Evolutionary conservation across 2,113 vertebrate genomes (phyloP).

Genomic region (Martes martes): DNA sequence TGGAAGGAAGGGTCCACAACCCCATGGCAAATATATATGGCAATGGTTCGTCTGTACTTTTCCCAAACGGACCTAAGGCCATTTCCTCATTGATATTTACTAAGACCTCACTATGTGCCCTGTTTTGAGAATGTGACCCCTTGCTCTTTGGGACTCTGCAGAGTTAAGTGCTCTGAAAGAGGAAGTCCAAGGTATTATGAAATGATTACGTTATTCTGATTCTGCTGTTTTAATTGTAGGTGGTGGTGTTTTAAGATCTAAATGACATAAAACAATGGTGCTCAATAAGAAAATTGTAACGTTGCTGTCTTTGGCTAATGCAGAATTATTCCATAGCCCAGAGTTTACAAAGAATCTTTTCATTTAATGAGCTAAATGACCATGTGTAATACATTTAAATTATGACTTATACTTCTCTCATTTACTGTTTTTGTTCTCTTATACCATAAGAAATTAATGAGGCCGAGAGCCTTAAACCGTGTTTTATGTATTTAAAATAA

Average conservation of each 20-base stretch:
- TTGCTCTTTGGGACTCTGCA: neutral
- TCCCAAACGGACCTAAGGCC: neutral
- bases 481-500: conserved; percentile 74
- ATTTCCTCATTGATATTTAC: neutral
- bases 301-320: neutral
- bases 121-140: neutral
- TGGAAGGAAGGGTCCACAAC: neutral
- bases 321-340: neutral
- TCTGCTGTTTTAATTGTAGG: neutral
- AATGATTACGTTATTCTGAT: neutral
- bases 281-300: neutral
- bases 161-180: neutral
- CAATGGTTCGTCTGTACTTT: neutral
- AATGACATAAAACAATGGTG: neutral
- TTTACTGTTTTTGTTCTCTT: conserved; percentile 55
- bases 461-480: conserved; percentile 64
- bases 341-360: conserved; percentile 20
- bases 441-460: conserved; percentile 72
- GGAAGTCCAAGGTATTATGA: neutral
- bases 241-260: neutral
- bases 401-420: conserved; percentile 61
- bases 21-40: too few species aligned
- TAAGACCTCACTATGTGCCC: neutral
- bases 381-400: conserved; percentile 66
- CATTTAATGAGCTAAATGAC: conserved; percentile 58